Base-by-base conservation (phyloP, 92 coral and sea anemone species). In the Hydrozoanthus gracilis region DNA sequence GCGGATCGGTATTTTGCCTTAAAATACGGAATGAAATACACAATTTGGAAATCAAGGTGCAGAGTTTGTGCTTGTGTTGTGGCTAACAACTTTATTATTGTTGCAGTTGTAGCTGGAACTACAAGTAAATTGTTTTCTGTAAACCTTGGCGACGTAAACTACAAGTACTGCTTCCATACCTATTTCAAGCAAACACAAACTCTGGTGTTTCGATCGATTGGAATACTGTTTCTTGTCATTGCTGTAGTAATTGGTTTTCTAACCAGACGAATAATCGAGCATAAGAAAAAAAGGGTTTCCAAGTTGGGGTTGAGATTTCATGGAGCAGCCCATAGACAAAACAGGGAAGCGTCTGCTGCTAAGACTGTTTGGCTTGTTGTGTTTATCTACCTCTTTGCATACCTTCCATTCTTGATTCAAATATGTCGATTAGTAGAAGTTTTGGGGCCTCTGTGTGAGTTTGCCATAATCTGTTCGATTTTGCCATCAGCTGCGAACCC, bases 251-350 rank as follows among this genome's bases (percentile, higher is more conserved):
- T 8, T 74, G 79, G 79, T 48, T 8, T 74, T 47, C 60, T 74
- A 15, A 49, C 79, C 54, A 74, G 61, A 74, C 61, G 79, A n/a
- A 44, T 51, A n/a, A 74, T 74, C 47, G 12, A 5, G 6, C 54
- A 18, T 1, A 74, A 74, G 8, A 49, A 51, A 14, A 11, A 18
- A 18, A 74, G n/a, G 9, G 51, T 50, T 3, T 4, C 4, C 44
- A 74, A 74, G 45, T 20, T 74, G 79, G 79, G 79, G n/a, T 15
- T 74, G 4, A 74, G 79, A 74, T 51, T 74, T 74, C 79, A 74
- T 60, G 79, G 58, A n/a, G 79, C 58, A 6, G 45, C 45, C 27
- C 16, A 17, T 13, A 74, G 79, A 50, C 79, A 74, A 13, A 20
- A 17, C 45, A 74, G 61, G 10, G 79, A 74, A n/a, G 61, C 17